A percentile compares a stretch with the other conserved stretches of the same genome.
Conservation (phyloP, 2,888 invertebrate genomes). For the Oxycera nigricornis region DNA sequence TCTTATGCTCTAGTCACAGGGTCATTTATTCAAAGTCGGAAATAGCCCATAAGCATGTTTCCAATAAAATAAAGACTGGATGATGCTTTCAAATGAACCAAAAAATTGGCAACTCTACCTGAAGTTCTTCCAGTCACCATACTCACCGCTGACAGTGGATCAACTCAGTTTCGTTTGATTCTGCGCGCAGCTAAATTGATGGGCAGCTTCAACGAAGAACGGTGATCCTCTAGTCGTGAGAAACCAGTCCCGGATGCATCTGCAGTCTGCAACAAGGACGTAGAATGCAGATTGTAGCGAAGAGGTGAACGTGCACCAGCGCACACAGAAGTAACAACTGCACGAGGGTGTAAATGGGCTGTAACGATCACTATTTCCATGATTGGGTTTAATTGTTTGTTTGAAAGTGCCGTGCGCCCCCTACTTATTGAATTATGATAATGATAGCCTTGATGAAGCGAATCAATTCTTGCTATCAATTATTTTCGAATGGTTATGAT, state of each 20-base stretch:
- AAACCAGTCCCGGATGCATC: constrained; percentile 30
- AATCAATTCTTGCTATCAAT: not conserved
- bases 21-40: too few relatives aligned
- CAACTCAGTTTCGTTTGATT: not conserved
- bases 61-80: not conserved
- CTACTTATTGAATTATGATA: constrained; percentile 2
- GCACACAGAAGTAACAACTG: not conserved
- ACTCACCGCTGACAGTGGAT: not conserved
- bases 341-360: constrained; percentile 26
- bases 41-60: not conserved
- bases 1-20: too few relatives aligned
- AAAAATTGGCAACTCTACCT: not conserved
- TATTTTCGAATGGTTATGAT: not conserved
- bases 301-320: not conserved
- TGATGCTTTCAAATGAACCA: not conserved
- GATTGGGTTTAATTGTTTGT: constrained; percentile 27
- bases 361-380: constrained; percentile 6
- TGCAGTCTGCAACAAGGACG: not conserved
- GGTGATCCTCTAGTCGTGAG: constrained; percentile 26
- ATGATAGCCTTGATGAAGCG: not conserved
- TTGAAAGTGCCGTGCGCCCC: not conserved
- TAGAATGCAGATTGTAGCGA: not conserved
- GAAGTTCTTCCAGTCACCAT: not conserved
- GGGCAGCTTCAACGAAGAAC: not conserved
- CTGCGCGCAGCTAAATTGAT: constrained; percentile 26